Evolutionary conservation across 2,797 vertebrate species (phyloP).

Genomic region (Gymnoscopelus microlampas): DNA sequence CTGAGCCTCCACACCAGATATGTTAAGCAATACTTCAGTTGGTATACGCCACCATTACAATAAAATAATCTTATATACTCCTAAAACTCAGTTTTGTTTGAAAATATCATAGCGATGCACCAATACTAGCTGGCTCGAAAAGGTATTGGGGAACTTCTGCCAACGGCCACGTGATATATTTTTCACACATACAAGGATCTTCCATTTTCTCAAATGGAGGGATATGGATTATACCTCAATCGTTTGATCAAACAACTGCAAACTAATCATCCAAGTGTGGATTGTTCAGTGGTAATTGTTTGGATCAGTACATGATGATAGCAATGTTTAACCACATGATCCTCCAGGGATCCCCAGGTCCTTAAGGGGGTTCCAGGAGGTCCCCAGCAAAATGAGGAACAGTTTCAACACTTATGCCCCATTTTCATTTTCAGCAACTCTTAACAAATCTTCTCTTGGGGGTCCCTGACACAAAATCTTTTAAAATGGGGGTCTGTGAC

Average conservation of each 20-base stretch:
- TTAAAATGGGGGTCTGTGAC: no score
- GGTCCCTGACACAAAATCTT: no score
- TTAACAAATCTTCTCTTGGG: no score
- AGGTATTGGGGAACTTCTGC: not conserved
- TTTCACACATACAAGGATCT: slow-evolving; percentile 4
- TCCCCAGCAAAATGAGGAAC: no score
- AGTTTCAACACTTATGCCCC: no score
- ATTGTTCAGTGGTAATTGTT: slow-evolving; percentile 46
- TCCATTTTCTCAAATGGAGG: slow-evolving; percentile 40
- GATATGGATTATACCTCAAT: slow-evolving; percentile 20
- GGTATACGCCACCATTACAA: slow-evolving; percentile 40
- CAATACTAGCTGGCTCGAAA: slow-evolving; percentile 23
- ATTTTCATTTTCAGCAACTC: no score
- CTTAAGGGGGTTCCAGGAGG: no score
- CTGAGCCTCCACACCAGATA: slow-evolving; percentile 46
- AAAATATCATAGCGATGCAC: slow-evolving; percentile 65
- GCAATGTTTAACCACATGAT: no score
- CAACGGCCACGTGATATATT: not conserved
- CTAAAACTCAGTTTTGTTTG: slow-evolving; percentile 56
- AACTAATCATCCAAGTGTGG: slow-evolving; percentile 41
- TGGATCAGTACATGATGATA: slow-evolving; percentile 30
- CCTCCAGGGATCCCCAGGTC: no score
- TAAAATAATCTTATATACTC: slow-evolving; percentile 53
- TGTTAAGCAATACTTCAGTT: slow-evolving; percentile 41
- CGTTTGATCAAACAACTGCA: slow-evolving; percentile 38